These are phyloP conservation scores for Drosophila aff. DNA, from an alignment of 1,140 invertebrate genomes.

Conservation along the genomic window DNA sequence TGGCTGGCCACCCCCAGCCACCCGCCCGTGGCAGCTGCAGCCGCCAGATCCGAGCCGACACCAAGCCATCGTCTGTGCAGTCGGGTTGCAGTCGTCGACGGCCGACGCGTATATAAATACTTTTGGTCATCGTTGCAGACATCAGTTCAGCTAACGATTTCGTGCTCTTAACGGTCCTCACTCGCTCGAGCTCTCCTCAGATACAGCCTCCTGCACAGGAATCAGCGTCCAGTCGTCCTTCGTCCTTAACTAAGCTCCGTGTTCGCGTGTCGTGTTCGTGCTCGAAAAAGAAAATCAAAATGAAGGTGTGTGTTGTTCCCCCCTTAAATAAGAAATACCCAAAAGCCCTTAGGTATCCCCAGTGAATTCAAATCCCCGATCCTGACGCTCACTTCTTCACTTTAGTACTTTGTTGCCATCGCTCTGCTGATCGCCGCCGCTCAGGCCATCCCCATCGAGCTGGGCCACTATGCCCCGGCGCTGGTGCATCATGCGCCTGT, in stretches of 20 bases:
- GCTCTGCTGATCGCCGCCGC: slow-evolving; percentile 76
- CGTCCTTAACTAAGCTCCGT: slow-evolving; percentile 43
- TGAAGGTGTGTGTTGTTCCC: slow-evolving; percentile 66
- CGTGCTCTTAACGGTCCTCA: slow-evolving; percentile 78
- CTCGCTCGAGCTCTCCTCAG: slow-evolving; percentile 47
- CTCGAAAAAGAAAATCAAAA: slow-evolving; percentile 41
- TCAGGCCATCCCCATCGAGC: slow-evolving; percentile 81
- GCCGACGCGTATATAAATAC: slow-evolving; percentile 80
- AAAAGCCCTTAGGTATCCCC: background rate
- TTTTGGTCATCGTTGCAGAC: slow-evolving; percentile 84
- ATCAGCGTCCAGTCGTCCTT: slow-evolving; percentile 58
- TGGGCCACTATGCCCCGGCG: slow-evolving; percentile 78
- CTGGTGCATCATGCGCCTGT: slow-evolving; percentile 78
- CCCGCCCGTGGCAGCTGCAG: slow-evolving; percentile 47
- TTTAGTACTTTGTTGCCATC: slow-evolving; percentile 83
- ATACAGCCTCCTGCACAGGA: slow-evolving; percentile 43
- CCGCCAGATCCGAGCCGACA: slow-evolving; percentile 17
- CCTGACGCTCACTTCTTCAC: slow-evolving; percentile 56
- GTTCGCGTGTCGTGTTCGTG: slow-evolving; percentile 54
- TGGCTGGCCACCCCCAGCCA: slow-evolving; percentile 11
- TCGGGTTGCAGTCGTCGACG: slow-evolving; percentile 37
- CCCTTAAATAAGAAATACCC: background rate
- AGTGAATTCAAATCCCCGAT: slow-evolving; percentile 26
- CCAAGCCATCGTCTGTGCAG: slow-evolving; percentile 37
- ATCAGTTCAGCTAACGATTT: slow-evolving; percentile 83